Base-by-base conservation (phyloP, 2,113 vertebrate species). In the Andinoacara biseriatus region DNA sequence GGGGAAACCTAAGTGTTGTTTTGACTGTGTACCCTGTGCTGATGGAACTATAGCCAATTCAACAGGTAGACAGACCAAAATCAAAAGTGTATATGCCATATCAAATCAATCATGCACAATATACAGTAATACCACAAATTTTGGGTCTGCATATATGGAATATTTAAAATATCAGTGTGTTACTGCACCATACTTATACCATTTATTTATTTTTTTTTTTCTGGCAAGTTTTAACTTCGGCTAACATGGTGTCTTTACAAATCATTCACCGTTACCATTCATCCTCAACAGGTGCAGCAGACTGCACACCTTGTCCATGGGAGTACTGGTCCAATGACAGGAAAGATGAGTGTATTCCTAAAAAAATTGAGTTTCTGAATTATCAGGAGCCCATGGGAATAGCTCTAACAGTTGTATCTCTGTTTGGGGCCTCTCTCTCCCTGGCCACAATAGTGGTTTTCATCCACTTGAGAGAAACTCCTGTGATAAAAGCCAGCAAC, bases 21-120 rank as follows among this genome's bases (percentile, higher is more conserved):
- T 96, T 87, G 95, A 96, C 75, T 97, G 96, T 35, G 81, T 96
- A 78, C 91, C 93, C 11, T 97, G 96, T 89, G 90, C 95, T 31
- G 93, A 93, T 2, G 96, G 96, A 92, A 94, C 94, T 20, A 94
- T 95, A 29, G 91, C 94, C 54, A 96, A 96, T 58, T 79, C 76
- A 52, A 94, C 95, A 93, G 88, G 94, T 96, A 87, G 84, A 62
- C 9, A 31, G 31, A 31, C 5, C 31, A 31, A 31, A 5, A 31
- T 31, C 31, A 31, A 60, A 31, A 31, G 15, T 59, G 22, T 31
- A 29, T 59, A 18, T 18, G 14, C 58, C 8, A 31, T 31, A 31
- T 31, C 31, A 31, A 31, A 31, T 31, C 31, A 40, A 3, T 59
- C 29, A 7, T 14, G 29, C 58, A 59, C 14, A 59, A 17, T 59